Evolutionary conservation across 2,888 invertebrate genomes (phyloP).

Genomic region (Drosophila parthenogenetica): DNA sequence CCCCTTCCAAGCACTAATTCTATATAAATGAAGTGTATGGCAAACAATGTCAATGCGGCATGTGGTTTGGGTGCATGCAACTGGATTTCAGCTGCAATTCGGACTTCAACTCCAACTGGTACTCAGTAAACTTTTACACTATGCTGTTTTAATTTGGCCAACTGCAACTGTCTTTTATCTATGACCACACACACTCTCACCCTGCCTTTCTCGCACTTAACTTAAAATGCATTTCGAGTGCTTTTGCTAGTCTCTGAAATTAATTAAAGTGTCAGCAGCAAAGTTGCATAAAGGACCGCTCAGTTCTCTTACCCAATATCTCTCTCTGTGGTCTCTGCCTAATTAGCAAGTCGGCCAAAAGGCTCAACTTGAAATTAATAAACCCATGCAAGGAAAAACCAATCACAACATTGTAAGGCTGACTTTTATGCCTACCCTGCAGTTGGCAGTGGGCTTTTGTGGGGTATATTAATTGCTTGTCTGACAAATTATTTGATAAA

Average conservation of each 20-base stretch:
- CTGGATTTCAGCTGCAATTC: neutral
- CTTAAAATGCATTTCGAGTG: conserved; percentile 53
- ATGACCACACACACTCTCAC: conserved; percentile 1
- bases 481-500: conserved; percentile 16
- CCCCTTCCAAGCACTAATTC: conserved; percentile 67
- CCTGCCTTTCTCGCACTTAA: neutral
- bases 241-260: conserved; percentile 52
- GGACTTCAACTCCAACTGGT: conserved; percentile 23
- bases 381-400: conserved; percentile 61
- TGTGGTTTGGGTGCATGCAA: conserved; percentile 32
- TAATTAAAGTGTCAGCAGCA: conserved; percentile 67
- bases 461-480: conserved; percentile 30
- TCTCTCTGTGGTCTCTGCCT: conserved; percentile 50
- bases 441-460: neutral
- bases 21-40: conserved; percentile 82
- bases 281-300: conserved; percentile 59
- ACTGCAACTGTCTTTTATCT: conserved; percentile 54
- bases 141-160: conserved; percentile 64
- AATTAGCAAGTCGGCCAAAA: conserved; percentile 63
- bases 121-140: conserved; percentile 46
- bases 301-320: conserved; percentile 6
- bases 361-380: conserved; percentile 45
- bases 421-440: conserved; percentile 14
- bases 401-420: conserved; percentile 63
- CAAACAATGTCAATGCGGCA: conserved; percentile 75